Conservation (phyloP, 2,888 invertebrate species). For the Abscondita cerata region DNA sequence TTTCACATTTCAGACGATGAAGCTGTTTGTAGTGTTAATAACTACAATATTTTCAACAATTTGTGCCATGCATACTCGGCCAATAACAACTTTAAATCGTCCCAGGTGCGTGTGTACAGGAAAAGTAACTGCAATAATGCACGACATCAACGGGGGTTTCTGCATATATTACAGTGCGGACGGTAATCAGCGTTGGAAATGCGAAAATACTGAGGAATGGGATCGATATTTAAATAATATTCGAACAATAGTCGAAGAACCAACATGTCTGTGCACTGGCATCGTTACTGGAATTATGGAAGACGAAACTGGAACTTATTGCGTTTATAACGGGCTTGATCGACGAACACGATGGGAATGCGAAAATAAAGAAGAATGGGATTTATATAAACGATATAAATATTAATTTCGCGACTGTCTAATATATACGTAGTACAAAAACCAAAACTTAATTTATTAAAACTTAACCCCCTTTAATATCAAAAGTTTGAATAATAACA, state of each 20-base stretch:
- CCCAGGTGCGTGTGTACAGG: slow-evolving; percentile 18
- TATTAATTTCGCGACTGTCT: background rate
- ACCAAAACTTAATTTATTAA: too few species aligned
- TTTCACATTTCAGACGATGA: slow-evolving; percentile 8
- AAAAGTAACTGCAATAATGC: slow-evolving; percentile 22
- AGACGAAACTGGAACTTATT: slow-evolving; percentile 18
- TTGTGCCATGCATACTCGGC: background rate
- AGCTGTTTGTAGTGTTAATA: background rate
- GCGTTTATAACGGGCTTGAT: slow-evolving; percentile 7
- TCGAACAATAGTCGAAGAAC: background rate
- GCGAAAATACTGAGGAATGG: slow-evolving; percentile 24
- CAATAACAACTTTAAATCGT: background rate
- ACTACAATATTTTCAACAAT: background rate
- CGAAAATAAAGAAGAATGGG: slow-evolving; percentile 25
- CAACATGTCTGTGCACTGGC: slow-evolving; percentile 17
- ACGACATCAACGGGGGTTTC: slow-evolving; percentile 15
- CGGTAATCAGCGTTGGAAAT: slow-evolving; percentile 9
- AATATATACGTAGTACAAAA: too few species aligned
- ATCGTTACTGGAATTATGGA: slow-evolving; percentile 21
- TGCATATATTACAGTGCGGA: slow-evolving; percentile 11
- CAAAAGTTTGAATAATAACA: too few species aligned
- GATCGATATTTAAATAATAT: background rate
- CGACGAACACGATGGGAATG: slow-evolving; percentile 17
- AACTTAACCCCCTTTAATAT: too few species aligned
- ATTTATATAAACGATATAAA: slow-evolving; percentile 13